phyloP scores from a whole-genome alignment of 2,797 vertebrate species.

The Dryobates pubescens region DNA sequence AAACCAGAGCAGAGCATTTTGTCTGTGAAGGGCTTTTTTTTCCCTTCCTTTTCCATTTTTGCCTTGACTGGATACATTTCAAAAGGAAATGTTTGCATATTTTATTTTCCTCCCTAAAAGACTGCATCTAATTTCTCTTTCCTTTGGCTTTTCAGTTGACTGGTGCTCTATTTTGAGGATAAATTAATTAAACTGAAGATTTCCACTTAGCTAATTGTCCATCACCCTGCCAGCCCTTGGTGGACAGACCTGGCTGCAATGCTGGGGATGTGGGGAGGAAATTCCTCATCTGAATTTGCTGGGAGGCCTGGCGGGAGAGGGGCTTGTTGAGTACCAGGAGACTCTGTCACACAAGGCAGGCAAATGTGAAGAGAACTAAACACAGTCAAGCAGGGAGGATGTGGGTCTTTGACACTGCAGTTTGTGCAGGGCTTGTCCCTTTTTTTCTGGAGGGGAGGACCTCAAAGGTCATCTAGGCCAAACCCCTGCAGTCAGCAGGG shows the following conservation, averaged over 20 bases:
- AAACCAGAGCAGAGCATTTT: not conserved
- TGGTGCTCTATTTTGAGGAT: not conserved
- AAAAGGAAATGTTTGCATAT: not conserved
- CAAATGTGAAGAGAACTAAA: not conserved
- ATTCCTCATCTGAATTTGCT: not conserved
- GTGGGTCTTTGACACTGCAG: accelerated
- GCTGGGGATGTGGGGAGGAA: not conserved
- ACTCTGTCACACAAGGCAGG: accelerated
- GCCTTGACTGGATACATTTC: not conserved
- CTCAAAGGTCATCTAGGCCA: no score
- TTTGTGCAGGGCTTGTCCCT: not conserved
- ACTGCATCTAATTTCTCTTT: not conserved
- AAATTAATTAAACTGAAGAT: slow-evolving; percentile 15
- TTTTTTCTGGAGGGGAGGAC: not conserved
- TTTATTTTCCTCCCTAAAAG: not conserved
- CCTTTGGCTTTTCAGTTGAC: not conserved
- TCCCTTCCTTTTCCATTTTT: not conserved
- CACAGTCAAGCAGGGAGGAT: accelerated
- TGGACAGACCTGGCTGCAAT: accelerated
- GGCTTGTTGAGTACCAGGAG: not conserved
- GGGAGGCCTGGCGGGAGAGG: not conserved
- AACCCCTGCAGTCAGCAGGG: no score
- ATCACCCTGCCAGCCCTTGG: not conserved
- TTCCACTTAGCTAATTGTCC: not conserved
- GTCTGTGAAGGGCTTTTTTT: not conserved